Evolutionary conservation across 92 coral and sea anemone genomes (phyloP).

Genomic region (Paramuricea clavata): DNA sequence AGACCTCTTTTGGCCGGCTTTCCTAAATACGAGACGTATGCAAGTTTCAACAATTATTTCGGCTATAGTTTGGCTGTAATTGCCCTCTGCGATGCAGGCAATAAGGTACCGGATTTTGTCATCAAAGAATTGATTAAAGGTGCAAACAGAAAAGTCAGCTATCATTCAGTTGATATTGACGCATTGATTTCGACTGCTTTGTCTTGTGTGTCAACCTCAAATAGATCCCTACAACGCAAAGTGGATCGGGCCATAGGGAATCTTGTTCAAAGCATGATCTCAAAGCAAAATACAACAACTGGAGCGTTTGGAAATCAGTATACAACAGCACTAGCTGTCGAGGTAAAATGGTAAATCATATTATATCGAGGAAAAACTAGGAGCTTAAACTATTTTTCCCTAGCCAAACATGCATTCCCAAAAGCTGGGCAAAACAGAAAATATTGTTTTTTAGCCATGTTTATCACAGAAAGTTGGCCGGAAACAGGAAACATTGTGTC

Average conservation of each 20-base stretch:
- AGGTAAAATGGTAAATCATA: too few relatives aligned
- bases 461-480: too few relatives aligned
- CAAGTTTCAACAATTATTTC: conserved; percentile 70
- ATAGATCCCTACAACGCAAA: neutral
- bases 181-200: conserved; percentile 75
- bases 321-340: conserved; percentile 69
- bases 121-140: neutral
- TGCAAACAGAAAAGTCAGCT: neutral
- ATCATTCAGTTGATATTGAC: conserved; percentile 64
- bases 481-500: too few relatives aligned
- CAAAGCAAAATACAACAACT: conserved; percentile 40
- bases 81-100: conserved; percentile 78
- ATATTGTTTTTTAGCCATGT: too few relatives aligned
- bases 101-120: conserved; percentile 19
- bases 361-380: neutral
- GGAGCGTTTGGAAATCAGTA: conserved; percentile 78
- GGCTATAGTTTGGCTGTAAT: too few relatives aligned
- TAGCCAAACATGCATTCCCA: neutral
- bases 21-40: conserved; percentile 40
- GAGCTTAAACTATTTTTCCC: neutral
- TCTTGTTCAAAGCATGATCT: conserved; percentile 45
- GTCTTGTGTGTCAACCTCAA: conserved; percentile 60
- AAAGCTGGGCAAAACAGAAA: conserved; percentile 38
- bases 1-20: conserved; percentile 54
- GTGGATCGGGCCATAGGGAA: neutral